These are phyloP conservation scores for Orchestes rusci DNA, from an alignment of 2,888 invertebrate genomes.

Conservation along the genomic window DNA sequence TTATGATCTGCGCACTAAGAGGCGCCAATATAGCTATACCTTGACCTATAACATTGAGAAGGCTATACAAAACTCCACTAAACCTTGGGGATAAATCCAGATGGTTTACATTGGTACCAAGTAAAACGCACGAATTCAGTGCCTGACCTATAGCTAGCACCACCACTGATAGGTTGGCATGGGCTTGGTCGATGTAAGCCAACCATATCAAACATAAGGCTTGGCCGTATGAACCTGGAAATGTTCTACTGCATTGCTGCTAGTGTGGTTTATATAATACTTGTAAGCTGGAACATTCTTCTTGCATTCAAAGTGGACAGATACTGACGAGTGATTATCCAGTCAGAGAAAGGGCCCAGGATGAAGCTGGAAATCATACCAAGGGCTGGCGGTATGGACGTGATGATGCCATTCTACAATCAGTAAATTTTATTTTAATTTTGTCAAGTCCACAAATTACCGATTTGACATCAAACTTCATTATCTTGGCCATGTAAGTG, in stretches of 20 bases:
- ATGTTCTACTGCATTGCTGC: no score
- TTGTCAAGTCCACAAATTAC: slow-evolving; percentile 14
- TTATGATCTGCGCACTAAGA: slow-evolving; percentile 60
- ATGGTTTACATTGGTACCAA: slow-evolving; percentile 58
- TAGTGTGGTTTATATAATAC: no score
- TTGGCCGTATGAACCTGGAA: slow-evolving; percentile 17
- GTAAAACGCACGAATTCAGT: slow-evolving; percentile 5
- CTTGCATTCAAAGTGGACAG: slow-evolving; percentile 9
- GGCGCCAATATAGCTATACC: slow-evolving; percentile 74
- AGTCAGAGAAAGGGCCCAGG: slow-evolving; percentile 11
- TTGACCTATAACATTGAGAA: slow-evolving; percentile 69
- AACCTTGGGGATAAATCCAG: slow-evolving; percentile 79
- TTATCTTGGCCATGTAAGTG: slow-evolving; percentile 15
- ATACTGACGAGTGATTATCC: slow-evolving; percentile 7
- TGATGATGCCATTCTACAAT: slow-evolving; percentile 11
- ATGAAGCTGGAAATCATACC: slow-evolving; percentile 5
- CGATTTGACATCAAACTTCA: slow-evolving; percentile 17
- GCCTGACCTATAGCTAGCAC: slow-evolving; percentile 5
- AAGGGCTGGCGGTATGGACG: slow-evolving; percentile 3
- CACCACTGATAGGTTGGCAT: slow-evolving; percentile 8
- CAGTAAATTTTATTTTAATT: no score
- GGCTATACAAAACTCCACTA: slow-evolving; percentile 75
- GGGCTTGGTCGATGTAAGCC: slow-evolving; percentile 5
- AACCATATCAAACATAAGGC: slow-evolving; percentile 14
- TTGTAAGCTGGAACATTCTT: slow-evolving; percentile 8